Conservation (phyloP, 2,113 vertebrate species). For the Antechinus flavipes region DNA sequence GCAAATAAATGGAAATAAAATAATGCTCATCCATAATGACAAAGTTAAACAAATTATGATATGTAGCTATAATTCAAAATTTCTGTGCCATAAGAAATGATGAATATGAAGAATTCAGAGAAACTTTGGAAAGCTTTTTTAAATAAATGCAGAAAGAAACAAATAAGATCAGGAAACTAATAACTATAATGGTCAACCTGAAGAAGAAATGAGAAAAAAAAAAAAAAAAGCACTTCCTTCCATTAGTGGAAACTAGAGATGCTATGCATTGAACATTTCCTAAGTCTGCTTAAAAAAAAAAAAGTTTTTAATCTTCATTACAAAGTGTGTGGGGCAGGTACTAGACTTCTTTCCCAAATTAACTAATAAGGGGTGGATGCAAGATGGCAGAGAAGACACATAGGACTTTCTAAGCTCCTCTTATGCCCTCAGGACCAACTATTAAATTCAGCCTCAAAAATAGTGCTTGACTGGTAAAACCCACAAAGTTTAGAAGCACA, state of each 20-base stretch:
- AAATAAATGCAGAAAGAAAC: background rate
- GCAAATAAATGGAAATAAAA: background rate
- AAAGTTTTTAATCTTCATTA: background rate
- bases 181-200: background rate
- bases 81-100: background rate
- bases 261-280: background rate
- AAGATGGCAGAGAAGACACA: too few relatives aligned
- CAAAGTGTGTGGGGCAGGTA: too few relatives aligned
- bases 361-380: too few relatives aligned
- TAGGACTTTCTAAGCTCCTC: too few relatives aligned
- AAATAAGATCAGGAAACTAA: background rate
- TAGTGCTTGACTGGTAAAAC: too few relatives aligned
- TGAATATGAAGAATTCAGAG: background rate
- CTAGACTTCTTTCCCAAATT: too few relatives aligned
- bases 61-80: background rate
- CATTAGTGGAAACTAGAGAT: background rate
- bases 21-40: background rate
- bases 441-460: too few relatives aligned
- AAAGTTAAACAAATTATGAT: background rate
- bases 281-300: background rate
- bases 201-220: background rate
- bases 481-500: too few relatives aligned
- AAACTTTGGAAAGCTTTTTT: background rate
- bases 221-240: background rate
- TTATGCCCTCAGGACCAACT: too few relatives aligned